Evolutionary conservation across 2,888 invertebrate species (phyloP), one percentile per base, ranked within the genome.

Genomic region (Gortyna flavago): DNA sequence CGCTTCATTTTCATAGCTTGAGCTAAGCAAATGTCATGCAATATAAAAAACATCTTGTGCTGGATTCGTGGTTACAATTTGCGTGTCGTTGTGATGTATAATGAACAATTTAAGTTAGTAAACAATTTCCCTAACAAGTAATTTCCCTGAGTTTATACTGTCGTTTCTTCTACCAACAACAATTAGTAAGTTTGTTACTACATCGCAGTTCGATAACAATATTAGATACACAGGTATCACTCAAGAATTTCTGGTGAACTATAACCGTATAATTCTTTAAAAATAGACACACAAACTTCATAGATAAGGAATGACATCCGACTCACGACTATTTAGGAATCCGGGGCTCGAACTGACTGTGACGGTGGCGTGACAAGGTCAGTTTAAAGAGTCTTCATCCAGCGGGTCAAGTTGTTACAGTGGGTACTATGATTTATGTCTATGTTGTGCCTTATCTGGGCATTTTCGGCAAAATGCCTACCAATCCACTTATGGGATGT

Each of bases 291-390:
- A 79, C 85, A 67, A 61, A 72, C 25, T 73, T 59, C 0, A 1
- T 89, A 93, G 92, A 91, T 93, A 91, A 91, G 92, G 84, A 93
- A 91, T 93, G 96, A 96, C 95, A 93, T 93, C 90, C 90, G 91
- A 92, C 93, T 95, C 96, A 96, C 95, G 96, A 95, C 90, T 88
- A 81, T 87, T 87, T 89, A 87, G 92, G 92, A 93, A 93, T 92
- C 91, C 89, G 88, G 79, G 38, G 86, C 91, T 91, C 85, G 77
- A 81, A 90, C 86, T 38, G 44, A 90, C 87, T 66, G 21, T 87
- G 87, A 90, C 89, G 84, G 88, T 87, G 87, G 89, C 88, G 84
- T 88, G 91, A 88, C 88, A 91, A 87, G 87, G 88, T 88, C 80
- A 86, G 72, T 81, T 75, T 41, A 5, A n/a, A 9, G n/a, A 78